A percentile compares a stretch with the other conserved stretches of the same genome.
These are phyloP conservation scores for Aegotheles bennettii DNA, from an alignment of 2,113 vertebrate species.

Conservation along the genomic window DNA sequence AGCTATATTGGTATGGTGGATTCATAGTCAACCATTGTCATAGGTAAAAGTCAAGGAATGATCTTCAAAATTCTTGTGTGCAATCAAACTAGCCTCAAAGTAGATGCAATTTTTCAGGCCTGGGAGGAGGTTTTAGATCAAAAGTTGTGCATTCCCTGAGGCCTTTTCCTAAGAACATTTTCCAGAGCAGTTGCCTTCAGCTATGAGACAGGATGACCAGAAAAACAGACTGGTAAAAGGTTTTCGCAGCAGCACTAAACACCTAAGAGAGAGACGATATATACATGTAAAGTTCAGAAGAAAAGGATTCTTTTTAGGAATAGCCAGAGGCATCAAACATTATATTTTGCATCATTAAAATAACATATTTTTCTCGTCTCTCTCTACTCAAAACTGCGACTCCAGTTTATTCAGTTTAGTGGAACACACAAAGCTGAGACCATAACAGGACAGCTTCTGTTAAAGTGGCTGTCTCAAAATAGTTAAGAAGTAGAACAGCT, in stretches of 20 bases:
- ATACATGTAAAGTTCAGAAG: neutral
- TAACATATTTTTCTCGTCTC: neutral
- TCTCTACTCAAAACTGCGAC: neutral
- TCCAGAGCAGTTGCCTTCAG: neutral
- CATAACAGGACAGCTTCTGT: neutral
- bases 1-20: neutral
- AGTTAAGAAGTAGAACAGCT: conserved; percentile 18
- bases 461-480: neutral
- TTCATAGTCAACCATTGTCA: neutral
- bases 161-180: neutral
- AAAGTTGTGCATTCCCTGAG: neutral
- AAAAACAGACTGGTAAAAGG: neutral
- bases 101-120: neutral
- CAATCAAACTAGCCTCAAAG: neutral
- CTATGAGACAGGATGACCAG: neutral
- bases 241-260: neutral
- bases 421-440: neutral
- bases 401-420: neutral
- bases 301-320: neutral
- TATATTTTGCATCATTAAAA: neutral
- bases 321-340: neutral
- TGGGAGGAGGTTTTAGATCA: neutral
- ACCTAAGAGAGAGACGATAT: neutral
- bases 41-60: neutral
- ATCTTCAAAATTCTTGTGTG: neutral